These are phyloP conservation scores for Tenrec ecaudatus DNA, from an alignment of 2,113 vertebrate genomes.

Conservation along the genomic window DNA sequence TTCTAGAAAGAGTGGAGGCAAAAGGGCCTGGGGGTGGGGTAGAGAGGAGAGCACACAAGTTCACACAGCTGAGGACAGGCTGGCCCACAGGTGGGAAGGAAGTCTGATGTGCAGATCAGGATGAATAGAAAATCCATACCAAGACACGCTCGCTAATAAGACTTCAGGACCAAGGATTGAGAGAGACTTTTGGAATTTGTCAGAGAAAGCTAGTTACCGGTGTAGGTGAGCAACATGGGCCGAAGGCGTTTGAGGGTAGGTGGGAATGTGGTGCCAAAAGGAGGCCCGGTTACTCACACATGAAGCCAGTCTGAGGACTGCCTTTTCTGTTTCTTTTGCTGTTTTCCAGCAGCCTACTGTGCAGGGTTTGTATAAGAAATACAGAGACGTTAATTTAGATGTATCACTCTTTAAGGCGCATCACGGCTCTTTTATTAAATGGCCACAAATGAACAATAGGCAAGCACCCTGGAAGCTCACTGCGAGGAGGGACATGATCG, in stretches of 20 bases:
- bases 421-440: neutral
- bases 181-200: neutral
- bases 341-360: constrained; percentile 21
- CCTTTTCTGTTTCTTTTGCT: constrained; percentile 39
- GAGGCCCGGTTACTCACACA: neutral
- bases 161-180: constrained; percentile 42
- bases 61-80: too few species aligned
- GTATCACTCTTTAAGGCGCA: neutral
- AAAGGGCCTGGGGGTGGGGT: neutral
- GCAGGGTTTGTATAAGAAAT: constrained; percentile 49
- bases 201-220: neutral
- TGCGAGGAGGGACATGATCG: neutral
- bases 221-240: neutral
- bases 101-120: neutral
- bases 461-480: neutral
- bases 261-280: constrained; percentile 3
- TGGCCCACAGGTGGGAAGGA: neutral
- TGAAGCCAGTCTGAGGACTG: constrained; percentile 14
- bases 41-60: neutral
- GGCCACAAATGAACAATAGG: constrained; percentile 2
- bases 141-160: neutral
- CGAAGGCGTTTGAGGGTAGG: neutral
- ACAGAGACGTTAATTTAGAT: constrained; percentile 4
- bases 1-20: constrained; percentile 18
- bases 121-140: neutral